Evolutionary conservation across 2,797 vertebrate species (phyloP), one percentile per base, ranked within the genome.

Genomic region (Helarctos malayanus): DNA sequence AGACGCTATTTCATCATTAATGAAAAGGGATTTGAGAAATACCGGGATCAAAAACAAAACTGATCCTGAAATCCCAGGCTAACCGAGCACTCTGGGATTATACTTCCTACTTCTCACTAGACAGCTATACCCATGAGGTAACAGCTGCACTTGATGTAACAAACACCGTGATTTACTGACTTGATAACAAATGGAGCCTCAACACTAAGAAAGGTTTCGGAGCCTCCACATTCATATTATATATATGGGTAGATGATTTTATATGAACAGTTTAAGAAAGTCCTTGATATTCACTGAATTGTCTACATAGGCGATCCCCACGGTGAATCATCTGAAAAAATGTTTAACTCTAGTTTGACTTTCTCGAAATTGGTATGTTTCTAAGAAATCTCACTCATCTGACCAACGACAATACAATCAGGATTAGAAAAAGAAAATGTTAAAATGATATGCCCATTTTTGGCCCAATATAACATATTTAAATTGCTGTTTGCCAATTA

Each of bases 1-100:
- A 98, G 96, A 98, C 96, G 73, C 92, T 98, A 96, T 97, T 98
- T 98, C 97, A 98, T 98, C 98, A 79, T 96, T 95, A 98, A 98
- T 95, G 98, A 98, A 98, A 98, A 95, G 93, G 95, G 97, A 97
- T 98, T 98, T 98, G 94, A 97, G 96, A 86, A 95, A 98, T 92
- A 83, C 68, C 27, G 69, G 97, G 69, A 76, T 97, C 97, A 98
- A 98, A 98, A 98, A 98, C 98, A 96, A 97, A 98, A 97, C 92
- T 89, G 98, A 97, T 89, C 15, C 68, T 95, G 89, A 96, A 98
- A 96, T 98, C 95, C 56, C 29, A 96, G 35, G 96, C 92, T 97
- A 93, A 85, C 92, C 97, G 52, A 84, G 97, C 68, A 84, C 71
- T 69, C 92, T 88, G 97, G 98, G 98, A 98, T 96, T 97, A 21